Evolutionary conservation across 64 coral and sea anemone species (phyloP).

Genomic region (Trachythela sp.): DNA sequence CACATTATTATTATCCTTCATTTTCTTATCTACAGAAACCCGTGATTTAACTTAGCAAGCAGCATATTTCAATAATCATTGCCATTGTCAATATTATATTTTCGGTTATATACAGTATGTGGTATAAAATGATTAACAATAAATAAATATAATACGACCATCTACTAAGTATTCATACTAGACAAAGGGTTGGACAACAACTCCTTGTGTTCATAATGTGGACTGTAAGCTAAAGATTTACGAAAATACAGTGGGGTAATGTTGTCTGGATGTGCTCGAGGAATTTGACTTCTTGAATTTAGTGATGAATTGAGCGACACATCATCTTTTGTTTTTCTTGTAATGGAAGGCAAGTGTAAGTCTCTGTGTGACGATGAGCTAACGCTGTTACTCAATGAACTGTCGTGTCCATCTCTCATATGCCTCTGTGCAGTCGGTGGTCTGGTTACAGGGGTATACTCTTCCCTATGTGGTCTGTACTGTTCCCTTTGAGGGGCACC

Average conservation of each 20-base stretch:
- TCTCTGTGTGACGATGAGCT: not conserved
- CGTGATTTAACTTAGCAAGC: too few species aligned
- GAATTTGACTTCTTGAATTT: slow-evolving; percentile 28
- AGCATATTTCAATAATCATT: too few species aligned
- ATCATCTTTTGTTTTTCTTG: slow-evolving; percentile 45
- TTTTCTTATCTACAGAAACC: too few species aligned
- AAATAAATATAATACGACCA: not conserved
- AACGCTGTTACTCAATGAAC: not conserved
- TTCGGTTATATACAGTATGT: not conserved
- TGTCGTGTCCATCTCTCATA: not conserved
- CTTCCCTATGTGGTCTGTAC: not conserved
- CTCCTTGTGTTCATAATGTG: slow-evolving; percentile 66
- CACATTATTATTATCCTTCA: too few species aligned
- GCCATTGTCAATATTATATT: too few species aligned
- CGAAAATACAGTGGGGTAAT: slow-evolving; percentile 74
- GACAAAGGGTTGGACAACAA: slow-evolving; percentile 73
- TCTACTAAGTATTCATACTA: not conserved
- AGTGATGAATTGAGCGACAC: slow-evolving; percentile 41
- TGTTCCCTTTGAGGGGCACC: not conserved
- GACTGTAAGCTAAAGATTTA: slow-evolving; percentile 85
- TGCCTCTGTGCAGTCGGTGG: not conserved
- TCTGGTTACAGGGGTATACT: not conserved
- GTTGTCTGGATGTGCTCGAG: slow-evolving; percentile 26
- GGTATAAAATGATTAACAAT: not conserved
- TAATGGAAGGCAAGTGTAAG: not conserved